These are phyloP conservation scores for Calidris pygmaea DNA, from an alignment of 2,113 vertebrate species.

Conservation along the genomic window DNA sequence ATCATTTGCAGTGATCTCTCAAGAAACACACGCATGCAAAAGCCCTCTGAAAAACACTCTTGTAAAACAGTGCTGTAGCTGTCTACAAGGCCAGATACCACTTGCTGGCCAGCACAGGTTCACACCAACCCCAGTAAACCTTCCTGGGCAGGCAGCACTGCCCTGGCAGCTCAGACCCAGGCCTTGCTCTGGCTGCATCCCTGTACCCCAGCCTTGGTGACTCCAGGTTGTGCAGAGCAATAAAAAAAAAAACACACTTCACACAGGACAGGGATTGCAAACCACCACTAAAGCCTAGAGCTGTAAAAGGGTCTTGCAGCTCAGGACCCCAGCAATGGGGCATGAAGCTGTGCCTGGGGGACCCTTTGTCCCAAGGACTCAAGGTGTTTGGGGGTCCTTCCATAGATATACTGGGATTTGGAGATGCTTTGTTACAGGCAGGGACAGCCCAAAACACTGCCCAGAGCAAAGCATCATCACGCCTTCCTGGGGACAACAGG, in stretches of 20 bases:
- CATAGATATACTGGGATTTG: not conserved
- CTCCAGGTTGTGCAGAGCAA: too few relatives aligned
- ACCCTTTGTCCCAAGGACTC: not conserved
- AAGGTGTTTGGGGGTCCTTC: not conserved
- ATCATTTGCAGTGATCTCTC: slow-evolving; percentile 36
- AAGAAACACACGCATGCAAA: slow-evolving; percentile 8
- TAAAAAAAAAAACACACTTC: not conserved
- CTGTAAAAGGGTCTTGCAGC: not conserved
- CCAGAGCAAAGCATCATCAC: not conserved
- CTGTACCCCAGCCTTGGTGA: not conserved
- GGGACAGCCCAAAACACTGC: not conserved
- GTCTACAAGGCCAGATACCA: not conserved
- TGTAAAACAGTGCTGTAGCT: not conserved
- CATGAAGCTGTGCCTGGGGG: not conserved
- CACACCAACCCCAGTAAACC: not conserved
- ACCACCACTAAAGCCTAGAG: not conserved
- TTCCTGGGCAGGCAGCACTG: fast-evolving
- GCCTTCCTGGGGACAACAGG: not conserved
- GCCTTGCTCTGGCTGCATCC: not conserved
- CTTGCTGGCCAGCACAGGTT: not conserved
- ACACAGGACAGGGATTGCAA: not conserved
- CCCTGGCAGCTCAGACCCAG: not conserved
- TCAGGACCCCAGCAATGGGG: not conserved
- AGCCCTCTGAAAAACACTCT: not conserved
- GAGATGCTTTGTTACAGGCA: not conserved